Evolutionary conservation across 2,888 invertebrate genomes (phyloP).

Genomic region (Ariolimax columbianus): DNA sequence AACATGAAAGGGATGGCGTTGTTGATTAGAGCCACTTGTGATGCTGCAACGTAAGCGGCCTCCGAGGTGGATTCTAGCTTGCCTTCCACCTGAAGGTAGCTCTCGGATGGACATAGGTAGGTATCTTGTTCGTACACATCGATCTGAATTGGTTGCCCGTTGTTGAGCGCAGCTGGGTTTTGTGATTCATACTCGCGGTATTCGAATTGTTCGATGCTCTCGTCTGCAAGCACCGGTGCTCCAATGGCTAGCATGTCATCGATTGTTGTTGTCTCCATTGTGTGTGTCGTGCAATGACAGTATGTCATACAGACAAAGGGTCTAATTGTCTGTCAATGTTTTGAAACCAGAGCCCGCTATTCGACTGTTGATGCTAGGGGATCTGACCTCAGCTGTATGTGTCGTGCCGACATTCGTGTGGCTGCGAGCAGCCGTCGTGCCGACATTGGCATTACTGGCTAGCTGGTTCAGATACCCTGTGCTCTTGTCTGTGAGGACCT

Average conservation of each 20-base stretch:
- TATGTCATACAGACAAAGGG: neutral
- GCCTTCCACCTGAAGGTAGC: neutral
- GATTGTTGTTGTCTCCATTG: neutral
- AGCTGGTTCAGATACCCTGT: neutral
- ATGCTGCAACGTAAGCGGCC: neutral
- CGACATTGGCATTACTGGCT: too few species aligned
- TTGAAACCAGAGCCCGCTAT: neutral
- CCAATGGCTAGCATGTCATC: neutral
- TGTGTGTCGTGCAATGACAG: neutral
- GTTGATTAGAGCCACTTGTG: neutral
- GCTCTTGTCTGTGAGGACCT: neutral
- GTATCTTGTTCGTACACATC: neutral
- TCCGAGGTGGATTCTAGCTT: neutral
- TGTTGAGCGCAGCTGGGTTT: neutral
- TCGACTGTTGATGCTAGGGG: neutral
- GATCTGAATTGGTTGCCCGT: neutral
- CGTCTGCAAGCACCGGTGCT: neutral
- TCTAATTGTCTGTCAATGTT: neutral
- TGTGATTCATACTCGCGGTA: neutral
- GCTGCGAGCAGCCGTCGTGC: too few species aligned
- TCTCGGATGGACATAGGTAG: neutral
- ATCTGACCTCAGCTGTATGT: neutral
- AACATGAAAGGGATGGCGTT: neutral
- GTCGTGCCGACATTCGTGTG: too few species aligned
- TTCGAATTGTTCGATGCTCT: neutral